A percentile compares a stretch with the other conserved stretches of the same genome.
These are phyloP conservation scores for Latrodectus geometricus DNA, from an alignment of 1,140 invertebrate species.

Conservation along the genomic window DNA sequence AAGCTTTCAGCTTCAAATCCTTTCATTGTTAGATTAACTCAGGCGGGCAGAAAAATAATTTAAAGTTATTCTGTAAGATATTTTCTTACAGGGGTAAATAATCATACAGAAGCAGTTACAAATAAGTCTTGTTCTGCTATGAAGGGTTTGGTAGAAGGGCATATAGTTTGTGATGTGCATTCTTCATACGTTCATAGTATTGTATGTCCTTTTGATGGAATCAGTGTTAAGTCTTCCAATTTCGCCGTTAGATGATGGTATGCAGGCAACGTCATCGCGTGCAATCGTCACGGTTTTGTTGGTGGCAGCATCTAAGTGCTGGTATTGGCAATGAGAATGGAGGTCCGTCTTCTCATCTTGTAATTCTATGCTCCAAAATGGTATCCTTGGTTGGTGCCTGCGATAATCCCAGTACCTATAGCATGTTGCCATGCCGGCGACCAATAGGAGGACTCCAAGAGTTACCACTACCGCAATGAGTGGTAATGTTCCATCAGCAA, in stretches of 20 bases:
- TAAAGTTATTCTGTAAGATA: too few species aligned
- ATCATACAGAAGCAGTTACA: too few species aligned
- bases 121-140: too few species aligned
- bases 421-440: conserved; percentile 57
- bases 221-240: conserved; percentile 32
- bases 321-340: conserved; percentile 56
- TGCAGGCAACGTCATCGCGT: not conserved
- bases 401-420: conserved; percentile 59
- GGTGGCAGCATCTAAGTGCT: conserved; percentile 57
- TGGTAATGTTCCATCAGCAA: conserved; percentile 58
- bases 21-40: too few species aligned
- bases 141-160: too few species aligned
- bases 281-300: conserved; percentile 21
- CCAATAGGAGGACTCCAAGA: conserved; percentile 57
- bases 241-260: not conserved
- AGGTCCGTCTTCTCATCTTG: conserved; percentile 54
- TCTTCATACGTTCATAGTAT: conserved; percentile 51
- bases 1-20: too few species aligned
- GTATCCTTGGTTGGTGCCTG: conserved; percentile 52
- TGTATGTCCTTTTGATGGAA: conserved; percentile 44
- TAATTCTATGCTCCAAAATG: conserved; percentile 61
- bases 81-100: too few species aligned
- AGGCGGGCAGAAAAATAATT: too few species aligned
- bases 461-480: conserved; percentile 60
- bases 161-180: not conserved